Conservation (phyloP, 2,797 vertebrate genomes). For the Gymnothorax reevesii region DNA sequence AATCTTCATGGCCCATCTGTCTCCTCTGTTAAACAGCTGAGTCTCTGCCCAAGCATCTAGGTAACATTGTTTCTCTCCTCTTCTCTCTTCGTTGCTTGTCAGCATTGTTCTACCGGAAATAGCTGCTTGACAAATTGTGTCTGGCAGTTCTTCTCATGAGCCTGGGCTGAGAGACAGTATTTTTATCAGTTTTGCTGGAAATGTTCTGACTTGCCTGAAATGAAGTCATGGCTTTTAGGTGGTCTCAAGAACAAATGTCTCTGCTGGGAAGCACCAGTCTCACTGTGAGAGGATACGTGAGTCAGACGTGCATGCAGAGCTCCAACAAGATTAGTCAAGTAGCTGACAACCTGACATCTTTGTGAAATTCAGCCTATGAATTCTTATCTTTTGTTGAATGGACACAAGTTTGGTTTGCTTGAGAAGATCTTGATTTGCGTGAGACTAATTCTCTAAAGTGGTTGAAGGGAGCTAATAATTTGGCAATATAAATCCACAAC, state of each 20-base stretch:
- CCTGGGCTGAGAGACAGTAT: neutral
- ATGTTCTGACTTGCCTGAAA: slow-evolving; percentile 13
- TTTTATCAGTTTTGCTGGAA: neutral
- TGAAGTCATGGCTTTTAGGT: neutral
- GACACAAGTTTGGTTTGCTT: neutral
- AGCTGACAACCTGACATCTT: neutral
- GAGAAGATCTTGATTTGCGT: neutral
- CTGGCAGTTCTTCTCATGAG: neutral
- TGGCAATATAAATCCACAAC: neutral
- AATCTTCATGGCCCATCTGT: neutral
- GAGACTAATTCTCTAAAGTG: neutral
- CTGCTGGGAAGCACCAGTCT: neutral
- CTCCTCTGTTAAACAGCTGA: neutral
- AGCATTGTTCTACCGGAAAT: neutral
- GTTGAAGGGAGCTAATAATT: neutral
- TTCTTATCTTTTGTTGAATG: neutral
- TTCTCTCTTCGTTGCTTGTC: neutral
- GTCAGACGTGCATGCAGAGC: neutral
- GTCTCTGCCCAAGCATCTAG: neutral
- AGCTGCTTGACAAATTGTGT: neutral
- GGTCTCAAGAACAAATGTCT: neutral
- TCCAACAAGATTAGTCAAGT: neutral
- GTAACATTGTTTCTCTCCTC: neutral
- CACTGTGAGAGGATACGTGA: neutral
- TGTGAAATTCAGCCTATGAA: neutral